These are phyloP conservation scores for Tigriopus japonicus DNA, from an alignment of 1,140 invertebrate species.

Conservation along the genomic window DNA sequence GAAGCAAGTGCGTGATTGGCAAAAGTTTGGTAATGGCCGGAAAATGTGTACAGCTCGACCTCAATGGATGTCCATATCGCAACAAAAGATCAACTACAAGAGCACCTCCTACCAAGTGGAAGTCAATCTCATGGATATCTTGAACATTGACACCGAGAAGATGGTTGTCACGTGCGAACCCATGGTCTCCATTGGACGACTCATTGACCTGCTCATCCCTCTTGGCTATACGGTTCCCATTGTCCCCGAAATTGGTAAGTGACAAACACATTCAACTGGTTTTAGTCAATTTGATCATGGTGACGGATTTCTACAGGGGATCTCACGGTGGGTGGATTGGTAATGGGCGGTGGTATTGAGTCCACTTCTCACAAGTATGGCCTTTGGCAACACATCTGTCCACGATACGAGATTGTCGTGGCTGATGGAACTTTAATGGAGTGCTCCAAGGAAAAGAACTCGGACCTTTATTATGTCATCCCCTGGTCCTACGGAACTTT, in stretches of 20 bases:
- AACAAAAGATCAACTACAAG: slow-evolving; percentile 49
- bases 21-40: slow-evolving; percentile 32
- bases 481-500: slow-evolving; percentile 68
- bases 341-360: slow-evolving; percentile 66
- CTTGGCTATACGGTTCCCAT: slow-evolving; percentile 49
- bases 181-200: slow-evolving; percentile 55
- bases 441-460: slow-evolving; percentile 45
- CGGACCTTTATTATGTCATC: slow-evolving; percentile 49
- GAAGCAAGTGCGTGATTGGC: slow-evolving; percentile 42
- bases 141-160: slow-evolving; percentile 42
- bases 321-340: slow-evolving; percentile 37
- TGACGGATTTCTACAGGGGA: not conserved
- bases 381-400: slow-evolving; percentile 57
- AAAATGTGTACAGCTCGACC: slow-evolving; percentile 51
- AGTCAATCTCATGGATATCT: slow-evolving; percentile 51
- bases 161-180: slow-evolving; percentile 50
- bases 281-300: no score
- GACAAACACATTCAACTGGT: no score
- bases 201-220: slow-evolving; percentile 44
- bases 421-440: slow-evolving; percentile 50
- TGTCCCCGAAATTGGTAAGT: slow-evolving; percentile 52
- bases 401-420: slow-evolving; percentile 49
- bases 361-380: slow-evolving; percentile 54
- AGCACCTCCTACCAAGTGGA: slow-evolving; percentile 38
- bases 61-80: slow-evolving; percentile 56